Percentiles rank a stretch among this genome's conserved stretches.
Conservation (phyloP, 2,797 vertebrate genomes). For the Hoplostethus atlanticus region DNA sequence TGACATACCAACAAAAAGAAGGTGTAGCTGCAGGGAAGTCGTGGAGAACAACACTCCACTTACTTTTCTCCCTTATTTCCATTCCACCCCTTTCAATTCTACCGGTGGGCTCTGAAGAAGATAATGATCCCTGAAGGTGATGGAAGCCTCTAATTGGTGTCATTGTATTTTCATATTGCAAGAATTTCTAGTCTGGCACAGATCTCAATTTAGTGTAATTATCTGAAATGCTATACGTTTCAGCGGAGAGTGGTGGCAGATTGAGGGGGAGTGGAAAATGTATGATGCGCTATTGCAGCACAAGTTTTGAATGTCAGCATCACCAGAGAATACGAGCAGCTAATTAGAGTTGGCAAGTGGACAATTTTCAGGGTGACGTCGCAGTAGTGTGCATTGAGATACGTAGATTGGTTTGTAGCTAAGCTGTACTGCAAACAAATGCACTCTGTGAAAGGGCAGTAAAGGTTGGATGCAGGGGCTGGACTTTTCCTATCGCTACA, state of each 20-base stretch:
- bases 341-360: conserved; percentile 51
- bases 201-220: conserved; percentile 82
- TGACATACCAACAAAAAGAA: background rate
- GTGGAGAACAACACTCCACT: conserved; percentile 44
- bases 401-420: conserved; percentile 29
- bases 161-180: conserved; percentile 73
- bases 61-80: conserved; percentile 58
- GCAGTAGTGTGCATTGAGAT: conserved; percentile 16
- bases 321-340: conserved; percentile 35
- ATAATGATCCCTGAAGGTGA: conserved; percentile 73
- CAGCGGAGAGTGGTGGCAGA: conserved; percentile 62
- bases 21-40: background rate
- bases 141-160: conserved; percentile 73
- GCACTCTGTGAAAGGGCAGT: background rate
- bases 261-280: conserved; percentile 57
- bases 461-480: background rate
- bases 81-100: conserved; percentile 48
- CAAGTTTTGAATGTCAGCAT: conserved; percentile 60
- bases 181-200: conserved; percentile 63
- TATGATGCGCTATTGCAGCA: conserved; percentile 31
- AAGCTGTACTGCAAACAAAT: conserved; percentile 30
- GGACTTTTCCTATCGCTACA: background rate
- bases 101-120: conserved; percentile 55
- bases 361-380: conserved; percentile 24
- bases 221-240: conserved; percentile 81